Evolutionary conservation across 2,888 invertebrate genomes (phyloP), one percentile per base, ranked within the genome.

Genomic region (Troides helena): DNA sequence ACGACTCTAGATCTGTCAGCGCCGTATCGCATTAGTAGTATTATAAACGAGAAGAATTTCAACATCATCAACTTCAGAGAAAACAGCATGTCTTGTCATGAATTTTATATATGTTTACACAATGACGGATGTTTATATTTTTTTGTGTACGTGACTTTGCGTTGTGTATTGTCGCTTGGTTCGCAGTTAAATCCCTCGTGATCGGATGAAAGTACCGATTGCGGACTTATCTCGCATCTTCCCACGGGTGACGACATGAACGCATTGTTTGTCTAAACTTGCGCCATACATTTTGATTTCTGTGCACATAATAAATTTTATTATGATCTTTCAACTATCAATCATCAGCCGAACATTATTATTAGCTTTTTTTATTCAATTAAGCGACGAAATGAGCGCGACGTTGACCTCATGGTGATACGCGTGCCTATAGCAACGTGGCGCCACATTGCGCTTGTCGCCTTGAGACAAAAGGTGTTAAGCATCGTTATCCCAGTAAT

Each of bases 111-210:
- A 68, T 71, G 74, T 75, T 75, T 74, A 68, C 74, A 61, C 59
- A 43, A 25, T 43, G 53, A 23, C 53, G 56, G 43, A 61, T 69
- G 67, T 69, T 62, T 68, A 65, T 62, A 67, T 75, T 78, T 69
- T 75, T 77, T 77, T 73, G 69, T 76, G 72, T 74, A 76, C 76
- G 78, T 76, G 80, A 81, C 78, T 76, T 76, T 80, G 78, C 79
- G 77, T 77, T 80, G 77, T 10, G 79, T 80, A 85, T 88, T 90
- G 88, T 89, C 83, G 79, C 80, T 72, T 71, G 77, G 81, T 87
- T 88, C 88, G 80, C 90, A 88, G 85, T 87, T 89, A 87, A 87
- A 90, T 90, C 88, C 90, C 85, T 86, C 87, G 85, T 88, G 86
- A 85, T 89, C 81, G 80, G 87, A 87, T 88, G 90, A 91, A 90